Percentiles rank a stretch among this genome's conserved stretches.
Evolutionary conservation across 2,113 vertebrate species (phyloP).

Genomic region (Notechis scutatus): DNA sequence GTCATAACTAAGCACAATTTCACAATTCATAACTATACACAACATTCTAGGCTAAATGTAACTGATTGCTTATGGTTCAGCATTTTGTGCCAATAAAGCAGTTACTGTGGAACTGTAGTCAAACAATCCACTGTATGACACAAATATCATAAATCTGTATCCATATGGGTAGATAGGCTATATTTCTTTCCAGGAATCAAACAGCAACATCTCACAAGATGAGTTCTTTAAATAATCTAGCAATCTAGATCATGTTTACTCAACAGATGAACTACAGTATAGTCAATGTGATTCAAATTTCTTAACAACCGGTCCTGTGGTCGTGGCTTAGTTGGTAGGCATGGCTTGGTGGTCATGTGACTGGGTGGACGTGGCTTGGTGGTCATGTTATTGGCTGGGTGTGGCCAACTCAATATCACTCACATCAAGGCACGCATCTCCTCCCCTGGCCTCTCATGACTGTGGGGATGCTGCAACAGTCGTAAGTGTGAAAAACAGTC

Average conservation of each 20-base stretch:
- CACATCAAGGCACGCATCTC: no score
- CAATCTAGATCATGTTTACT: background rate
- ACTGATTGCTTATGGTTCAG: background rate
- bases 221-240: background rate
- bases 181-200: background rate
- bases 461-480: no score
- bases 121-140: background rate
- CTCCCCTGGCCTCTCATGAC: no score
- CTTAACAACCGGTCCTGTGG: no score
- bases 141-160: background rate
- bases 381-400: no score
- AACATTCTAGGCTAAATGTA: background rate
- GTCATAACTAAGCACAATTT: background rate
- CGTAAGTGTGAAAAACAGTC: no score
- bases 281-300: background rate
- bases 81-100: background rate
- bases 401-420: no score
- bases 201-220: background rate
- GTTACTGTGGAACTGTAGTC: background rate
- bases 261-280: background rate
- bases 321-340: no score
- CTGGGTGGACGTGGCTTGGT: no score
- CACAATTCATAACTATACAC: background rate
- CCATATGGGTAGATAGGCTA: background rate
- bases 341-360: no score